Base-by-base conservation (phyloP, 2,113 vertebrate genomes). In the Clarias magur region DNA sequence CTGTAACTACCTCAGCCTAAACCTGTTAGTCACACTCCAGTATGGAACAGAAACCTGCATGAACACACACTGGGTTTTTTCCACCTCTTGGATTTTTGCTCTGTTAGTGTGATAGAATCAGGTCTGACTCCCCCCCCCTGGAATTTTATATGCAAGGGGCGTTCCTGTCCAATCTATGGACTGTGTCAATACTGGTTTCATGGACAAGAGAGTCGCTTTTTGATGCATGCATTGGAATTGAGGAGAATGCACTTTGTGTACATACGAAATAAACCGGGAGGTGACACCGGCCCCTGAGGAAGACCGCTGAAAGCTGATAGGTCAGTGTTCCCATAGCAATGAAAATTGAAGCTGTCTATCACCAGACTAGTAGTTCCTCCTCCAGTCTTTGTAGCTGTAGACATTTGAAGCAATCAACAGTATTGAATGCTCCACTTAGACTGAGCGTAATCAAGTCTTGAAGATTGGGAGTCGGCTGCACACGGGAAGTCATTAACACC, bases 401-500 rank as follows among this genome's bases (percentile, higher is more conserved):
- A 76, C 15, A 53, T 27, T 79, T 56, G 48, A 56, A 27, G 76
- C 76, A 57, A 57, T 59, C 78, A 80, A 30, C 54, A 59, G 78
- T 12, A 59, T 21, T 12, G 56, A 80, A 80, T 23, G 4, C 78
- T 38, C 9, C 56, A 38, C 27, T 60, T 80, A 80, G 56, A 60
- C 12, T 12, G 56, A 59, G 56, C 4, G 27, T 57, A 80, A 80
- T 80, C 78, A 80, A 7, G 54, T 17, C 76, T 19, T 16, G 48
- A 78, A 78, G 75, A 54, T 56, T 53, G n/a, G 48, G 75, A 27
- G 16, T 59, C 27, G n/a, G 54, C 78, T 80, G n/a, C 78, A 59
- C 54, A 30, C 11, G 34, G 78, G 16, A 80, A 56, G n/a, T 80
- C 78, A 81, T 62, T 62, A 81, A 38, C 79, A 42, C 79, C 10